Conservation (phyloP, 2,113 vertebrate genomes). For the Laticauda colubrina region DNA sequence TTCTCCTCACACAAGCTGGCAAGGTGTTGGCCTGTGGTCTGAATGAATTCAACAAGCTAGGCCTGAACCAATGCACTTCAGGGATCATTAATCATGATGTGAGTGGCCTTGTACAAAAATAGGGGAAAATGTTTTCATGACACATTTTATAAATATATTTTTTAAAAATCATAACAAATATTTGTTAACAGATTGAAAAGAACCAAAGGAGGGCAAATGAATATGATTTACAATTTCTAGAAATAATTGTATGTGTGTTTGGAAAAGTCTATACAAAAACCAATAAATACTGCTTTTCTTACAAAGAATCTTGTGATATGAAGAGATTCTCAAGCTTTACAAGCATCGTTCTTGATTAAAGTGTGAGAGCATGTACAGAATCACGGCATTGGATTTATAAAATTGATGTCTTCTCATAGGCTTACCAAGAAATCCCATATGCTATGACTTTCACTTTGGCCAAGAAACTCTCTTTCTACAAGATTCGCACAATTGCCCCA, state of each 20-base stretch:
- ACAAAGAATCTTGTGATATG: not conserved
- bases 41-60: constrained; percentile 96
- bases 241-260: not conserved
- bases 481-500: constrained; percentile 84
- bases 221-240: not conserved
- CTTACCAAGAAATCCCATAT: constrained; percentile 86
- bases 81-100: constrained; percentile 92
- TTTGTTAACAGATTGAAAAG: not conserved
- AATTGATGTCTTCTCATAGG: constrained; percentile 63
- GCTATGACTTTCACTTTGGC: constrained; percentile 90
- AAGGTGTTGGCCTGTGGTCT: constrained; percentile 96
- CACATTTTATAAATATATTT: not conserved
- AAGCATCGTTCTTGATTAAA: constrained; percentile 17
- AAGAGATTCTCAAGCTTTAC: not conserved
- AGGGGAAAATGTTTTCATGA: not conserved
- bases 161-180: not conserved
- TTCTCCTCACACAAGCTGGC: constrained; percentile 90
- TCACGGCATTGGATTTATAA: constrained; percentile 40
- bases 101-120: constrained; percentile 37
- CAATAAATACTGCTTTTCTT: not conserved
- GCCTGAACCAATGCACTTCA: constrained; percentile 91
- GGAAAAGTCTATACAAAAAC: not conserved
- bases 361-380: not conserved
- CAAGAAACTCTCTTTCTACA: constrained; percentile 91
- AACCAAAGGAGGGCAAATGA: not conserved